phyloP scores from a whole-genome alignment of 2,113 vertebrate species.

The Sinocyclocheilus anophthalmus region DNA sequence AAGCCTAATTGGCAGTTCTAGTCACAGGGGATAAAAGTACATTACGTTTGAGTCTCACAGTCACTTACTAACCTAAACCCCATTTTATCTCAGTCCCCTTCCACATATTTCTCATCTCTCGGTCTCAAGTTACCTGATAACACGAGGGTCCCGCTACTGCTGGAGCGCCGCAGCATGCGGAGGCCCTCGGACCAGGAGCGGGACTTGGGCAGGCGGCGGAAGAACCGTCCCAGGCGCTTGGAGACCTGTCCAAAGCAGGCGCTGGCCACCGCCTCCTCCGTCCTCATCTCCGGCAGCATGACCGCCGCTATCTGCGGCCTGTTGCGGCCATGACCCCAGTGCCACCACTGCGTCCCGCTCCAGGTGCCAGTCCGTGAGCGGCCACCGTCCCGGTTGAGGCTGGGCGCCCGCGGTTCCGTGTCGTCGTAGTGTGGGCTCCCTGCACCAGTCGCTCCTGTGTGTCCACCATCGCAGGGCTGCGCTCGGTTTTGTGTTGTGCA shows the following conservation, averaged over 20 bases:
- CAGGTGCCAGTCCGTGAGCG: conserved; percentile 12
- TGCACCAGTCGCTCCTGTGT: conserved; percentile 48
- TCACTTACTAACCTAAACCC: neutral
- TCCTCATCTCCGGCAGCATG: conserved; percentile 58
- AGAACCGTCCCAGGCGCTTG: conserved; percentile 80
- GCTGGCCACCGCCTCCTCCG: conserved; percentile 57
- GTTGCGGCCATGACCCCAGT: conserved; percentile 46
- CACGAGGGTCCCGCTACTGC: conserved; percentile 75
- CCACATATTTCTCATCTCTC: neutral
- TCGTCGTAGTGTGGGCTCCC: conserved; percentile 46
- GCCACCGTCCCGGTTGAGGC: conserved; percentile 1
- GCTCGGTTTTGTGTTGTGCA: conserved; percentile 37
- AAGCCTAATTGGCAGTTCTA: conserved; percentile 8
- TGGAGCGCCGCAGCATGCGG: conserved; percentile 71
- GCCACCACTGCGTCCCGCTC: conserved; percentile 42
- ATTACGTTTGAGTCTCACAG: neutral
- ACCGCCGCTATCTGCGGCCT: conserved; percentile 53
- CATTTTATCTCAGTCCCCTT: neutral
- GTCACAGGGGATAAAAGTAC: neutral
- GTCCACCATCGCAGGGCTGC: conserved; percentile 60
- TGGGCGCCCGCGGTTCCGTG: conserved; percentile 47
- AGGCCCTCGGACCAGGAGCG: conserved; percentile 78
- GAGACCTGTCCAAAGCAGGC: conserved; percentile 85
- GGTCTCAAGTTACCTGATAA: conserved; percentile 75
- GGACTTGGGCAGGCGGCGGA: conserved; percentile 84